Base-by-base conservation (phyloP, 1,140 invertebrate species). In the Bombus waltoni region DNA sequence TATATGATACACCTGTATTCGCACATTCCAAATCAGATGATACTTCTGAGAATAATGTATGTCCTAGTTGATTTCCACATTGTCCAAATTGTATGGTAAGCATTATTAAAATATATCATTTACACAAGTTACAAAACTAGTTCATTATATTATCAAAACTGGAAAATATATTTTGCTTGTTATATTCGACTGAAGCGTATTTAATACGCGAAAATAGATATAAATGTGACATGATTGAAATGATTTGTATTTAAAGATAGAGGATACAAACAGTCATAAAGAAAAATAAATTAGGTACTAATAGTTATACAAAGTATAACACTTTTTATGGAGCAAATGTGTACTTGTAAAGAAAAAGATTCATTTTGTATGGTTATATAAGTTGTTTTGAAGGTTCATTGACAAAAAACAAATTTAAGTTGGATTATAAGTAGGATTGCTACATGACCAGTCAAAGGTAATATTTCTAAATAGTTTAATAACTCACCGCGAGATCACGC, bases 61-160 rank as follows among this genome's bases (percentile, higher is more conserved):
- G 91, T 22, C 96, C 96, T 38, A 96, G 77, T 92, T 96, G 96
- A 93, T 96, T 96, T n/a, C 96, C 96, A 91, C 96, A 96, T 87
- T 96, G 96, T 28, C 96, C 96, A 87, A 96, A 96, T 90, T 96
- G 96, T 74, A 96, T 76, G 22, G 94, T 95, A 15, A 96, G 84
- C 93, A 96, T 95, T 71, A 44, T 85, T 62, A 10, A 40, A 38
- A 15, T 71, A 18, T 35, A 18, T 44, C 1, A 53, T 57, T 78
- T 40, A 59, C 8, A 68, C 15, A 35, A 44, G 22, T 53, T 32
- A 53, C 8, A n/a, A 11, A 83, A 68, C 2, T 42, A 65, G 3
- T 22, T 62, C 11, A 47, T 74, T 65, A 28, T 44, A 28, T 35
- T 70, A 62, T 9, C 22, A 32, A 18, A n/a, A 10, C 15, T 40